phyloP scores from a whole-genome alignment of 37 sponge, comb jelly and placozoan genomes.

The Oopsacas minuta region DNA sequence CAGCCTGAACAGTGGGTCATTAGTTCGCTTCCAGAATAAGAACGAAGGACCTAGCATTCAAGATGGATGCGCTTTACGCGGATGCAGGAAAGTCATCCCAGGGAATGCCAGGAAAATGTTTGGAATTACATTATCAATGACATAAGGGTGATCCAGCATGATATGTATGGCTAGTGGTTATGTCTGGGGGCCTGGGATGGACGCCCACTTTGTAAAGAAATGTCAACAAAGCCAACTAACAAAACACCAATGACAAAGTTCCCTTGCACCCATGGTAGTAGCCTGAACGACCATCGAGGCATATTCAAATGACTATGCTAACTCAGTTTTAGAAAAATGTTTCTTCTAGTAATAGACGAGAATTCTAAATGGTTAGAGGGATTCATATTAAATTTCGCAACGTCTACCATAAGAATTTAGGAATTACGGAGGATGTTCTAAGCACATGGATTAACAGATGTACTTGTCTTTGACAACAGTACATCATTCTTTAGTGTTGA shows the following conservation, averaged over 20 bases:
- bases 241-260: not conserved
- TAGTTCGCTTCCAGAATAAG: not conserved
- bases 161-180: conserved; percentile 19
- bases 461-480: conserved; percentile 27
- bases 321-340: conserved; percentile 25
- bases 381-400: not conserved
- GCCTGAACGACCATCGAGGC: conserved; percentile 24
- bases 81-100: conserved; percentile 29
- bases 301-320: conserved; percentile 23
- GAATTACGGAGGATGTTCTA: conserved; percentile 22
- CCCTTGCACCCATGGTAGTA: conserved; percentile 28
- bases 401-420: conserved; percentile 7
- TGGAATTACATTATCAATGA: too few relatives aligned
- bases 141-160: conserved; percentile 23
- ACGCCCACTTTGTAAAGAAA: conserved; percentile 19
- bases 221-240: conserved; percentile 11
- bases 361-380: conserved; percentile 35
- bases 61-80: conserved; percentile 30
- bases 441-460: conserved; percentile 25
- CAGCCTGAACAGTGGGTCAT: not conserved
- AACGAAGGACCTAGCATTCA: not conserved
- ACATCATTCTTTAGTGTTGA: conserved; percentile 21
- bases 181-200: conserved; percentile 34
- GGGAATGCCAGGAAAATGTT: not conserved
- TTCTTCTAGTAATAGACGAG: conserved; percentile 27